Base-by-base conservation (phyloP, 2,113 vertebrate genomes). In the Atrichornis clamosus region DNA sequence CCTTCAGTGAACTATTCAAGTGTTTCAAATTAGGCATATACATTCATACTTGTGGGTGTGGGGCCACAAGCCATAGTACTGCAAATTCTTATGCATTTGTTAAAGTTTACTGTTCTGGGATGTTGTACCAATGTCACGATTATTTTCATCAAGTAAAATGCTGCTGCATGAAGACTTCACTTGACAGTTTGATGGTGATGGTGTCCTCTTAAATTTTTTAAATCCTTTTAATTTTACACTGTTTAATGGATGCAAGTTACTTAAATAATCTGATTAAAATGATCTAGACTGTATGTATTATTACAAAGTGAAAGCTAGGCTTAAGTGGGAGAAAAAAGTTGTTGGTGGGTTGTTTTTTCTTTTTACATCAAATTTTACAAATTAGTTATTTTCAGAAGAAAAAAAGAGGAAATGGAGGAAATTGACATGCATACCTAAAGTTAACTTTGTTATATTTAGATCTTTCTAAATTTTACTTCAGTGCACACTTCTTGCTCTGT, bases 391-490 rank as follows among this genome's bases (percentile, higher is more conserved):
- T 94, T 74, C 24, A 10, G 9, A 4, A 24, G 6, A n/a, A 87
- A 89, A 84, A 5, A 18, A 81, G 69, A 96, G 22, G 39, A 94
- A 95, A 64, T 60, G 30, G 49, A 78, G 84, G 87, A 97, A 97
- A 83, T 39, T 93, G 55, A 74, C 64, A 55, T 82, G 47, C 70
- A 65, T 96, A 97, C 87, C 92, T 97, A 84, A 87, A 52, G 18
- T 56, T 92, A 88, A 78, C 52, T 95, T 91, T 56, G 59, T 91
- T 97, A 93, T 88, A 87, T 96, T 95, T 94, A 96, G 90, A 82
- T 82, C 89, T 89, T 96, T 95, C 87, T 93, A 98, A 95, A 95
- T 95, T 81, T 96, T 97, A 78, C 58, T 94, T 75, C 70, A 83
- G 37, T 94, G 85, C 60, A 90, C 64, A 80, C 53, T 93, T 80